A percentile compares a stretch with the other conserved stretches of the same genome.
phyloP scores from a whole-genome alignment of 2,797 vertebrate genomes.

The Aplochiton taeniatus region DNA sequence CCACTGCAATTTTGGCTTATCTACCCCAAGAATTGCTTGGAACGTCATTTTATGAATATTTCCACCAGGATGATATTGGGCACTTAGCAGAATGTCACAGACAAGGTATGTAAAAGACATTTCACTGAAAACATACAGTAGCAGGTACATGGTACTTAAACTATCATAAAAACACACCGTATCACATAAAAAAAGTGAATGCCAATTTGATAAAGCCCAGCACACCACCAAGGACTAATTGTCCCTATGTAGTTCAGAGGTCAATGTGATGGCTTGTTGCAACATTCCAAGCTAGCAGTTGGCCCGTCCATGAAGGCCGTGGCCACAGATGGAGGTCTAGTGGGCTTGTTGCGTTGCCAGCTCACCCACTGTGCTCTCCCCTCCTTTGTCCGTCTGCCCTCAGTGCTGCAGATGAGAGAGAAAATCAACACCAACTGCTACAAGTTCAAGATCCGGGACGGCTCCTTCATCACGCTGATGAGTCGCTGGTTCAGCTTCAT shows the following conservation, averaged over 20 bases:
- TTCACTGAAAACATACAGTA: too few species aligned
- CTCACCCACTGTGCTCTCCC: neutral
- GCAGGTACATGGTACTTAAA: neutral
- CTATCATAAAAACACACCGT: slow-evolving; percentile 14
- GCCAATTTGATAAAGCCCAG: too few species aligned
- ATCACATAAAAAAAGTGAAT: too few species aligned
- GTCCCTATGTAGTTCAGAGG: too few species aligned
- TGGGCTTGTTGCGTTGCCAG: neutral
- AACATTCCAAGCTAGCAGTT: neutral
- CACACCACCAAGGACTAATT: too few species aligned
- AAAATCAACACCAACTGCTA: slow-evolving; percentile 98
- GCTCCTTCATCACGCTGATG: slow-evolving; percentile 93
- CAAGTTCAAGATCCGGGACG: slow-evolving; percentile 99
- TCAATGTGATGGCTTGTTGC: too few species aligned
- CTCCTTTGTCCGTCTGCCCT: neutral
- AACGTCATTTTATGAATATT: slow-evolving; percentile 98
- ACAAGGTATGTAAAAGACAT: slow-evolving; percentile 81
- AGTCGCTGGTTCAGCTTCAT: slow-evolving; percentile 99
- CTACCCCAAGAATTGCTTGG: slow-evolving; percentile 97
- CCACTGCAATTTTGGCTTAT: slow-evolving; percentile 95
- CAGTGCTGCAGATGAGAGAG: slow-evolving; percentile 96
- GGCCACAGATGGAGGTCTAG: slow-evolving; percentile 1
- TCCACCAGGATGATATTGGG: slow-evolving; percentile 96
- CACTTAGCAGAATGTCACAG: slow-evolving; percentile 96
- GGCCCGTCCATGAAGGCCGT: neutral